Evolutionary conservation across 2,797 vertebrate genomes (phyloP), one percentile per base, ranked within the genome.

Genomic region (Falco columbarius): DNA sequence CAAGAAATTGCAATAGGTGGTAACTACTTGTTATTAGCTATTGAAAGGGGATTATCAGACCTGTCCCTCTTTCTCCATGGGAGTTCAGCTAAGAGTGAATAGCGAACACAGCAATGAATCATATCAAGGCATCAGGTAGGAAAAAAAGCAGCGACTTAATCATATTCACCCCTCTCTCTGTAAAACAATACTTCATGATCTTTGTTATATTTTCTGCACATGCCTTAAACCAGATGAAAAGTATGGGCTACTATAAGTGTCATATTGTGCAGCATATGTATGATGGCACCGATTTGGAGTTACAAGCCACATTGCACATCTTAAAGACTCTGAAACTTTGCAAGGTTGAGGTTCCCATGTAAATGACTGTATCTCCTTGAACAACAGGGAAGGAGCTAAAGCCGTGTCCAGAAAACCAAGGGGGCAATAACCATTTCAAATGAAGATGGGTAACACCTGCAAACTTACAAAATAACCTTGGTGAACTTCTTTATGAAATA

Each of bases 231-330:
- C 18, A 58, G 8, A 26, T 51, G 13, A 59, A 67, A 87, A 79
- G 8, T 4, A 15, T 44, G 19, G 63, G 8, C 24, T 72, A 12
- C 40, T 81, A 4, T 11, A 49, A 83, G 32, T 0, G 0, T 16
- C 22, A 2, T 13, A 26, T 59, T 75, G 19, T 47, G 12, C 49
- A 59, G 19, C 5, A 4, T 26, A 38, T 42, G 44, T 80, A 7
- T 13, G 22, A 34, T 85, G 20, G 22, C 49, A 8, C 54, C 32
- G 36, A 32, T 38, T 70, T 2, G 73, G 34, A 42, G 23, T 70
- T 58, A 20, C 3, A 38, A 72, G 42, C 10, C 34, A 12, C 11
- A 3, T 38, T n/a, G 21, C 21, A 22, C 0, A 0, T 15, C 44
- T 89, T 61, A 12, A 12, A 71, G 44, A 29, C 14, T 29, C 61